Base-by-base conservation (phyloP, 2,797 vertebrate species). In the Psittacula derbiana region DNA sequence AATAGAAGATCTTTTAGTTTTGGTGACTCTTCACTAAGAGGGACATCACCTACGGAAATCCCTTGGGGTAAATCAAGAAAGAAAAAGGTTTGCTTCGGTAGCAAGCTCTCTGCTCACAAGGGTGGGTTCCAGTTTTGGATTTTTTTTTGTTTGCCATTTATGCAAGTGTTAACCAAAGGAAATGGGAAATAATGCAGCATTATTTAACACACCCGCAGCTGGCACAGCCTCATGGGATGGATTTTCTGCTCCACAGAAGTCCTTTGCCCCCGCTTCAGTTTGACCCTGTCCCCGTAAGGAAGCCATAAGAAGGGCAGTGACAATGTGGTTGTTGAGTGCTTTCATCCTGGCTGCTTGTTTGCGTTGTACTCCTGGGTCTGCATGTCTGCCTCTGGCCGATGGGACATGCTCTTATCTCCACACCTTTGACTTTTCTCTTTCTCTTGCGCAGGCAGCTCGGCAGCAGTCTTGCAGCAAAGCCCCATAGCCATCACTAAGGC, bases 401-500 rank as follows among this genome's bases (percentile, higher is more conserved):
- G 6, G 15, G 36, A 47, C 7, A 1, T 2, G 50, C 21, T 64
- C 33, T 60, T 38, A 4, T 8, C 16, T 52, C 74, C 38, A 6
- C 7, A 7, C 6, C 16, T 58, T 28, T 57, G 2, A 20, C n/a
- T 80, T 75, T 69, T 25, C 28, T 60, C 38, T 80, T 46, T 43
- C 11, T 38, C 67, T 71, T 28, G 6, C 8, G 8, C 36, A 91
- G 88, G 43, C 10, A 1, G 9, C 9, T 86, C 30, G 41, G 47
- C 64, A 40, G 71, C 31, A 44, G 33, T 47, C 12, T 62, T 93
- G n/a, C 36, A 52, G 52, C 87, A 97, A 87, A 74, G 13, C 3
- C 86, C 71, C 8, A 4, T 62, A 24, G 84, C 80, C n/a, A 62
- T 96, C 80, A 94, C 85, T 57, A 88, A 88, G 75, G 25, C 76